phyloP scores from a whole-genome alignment of 2,797 vertebrate genomes.

The Psittacula derbiana region DNA sequence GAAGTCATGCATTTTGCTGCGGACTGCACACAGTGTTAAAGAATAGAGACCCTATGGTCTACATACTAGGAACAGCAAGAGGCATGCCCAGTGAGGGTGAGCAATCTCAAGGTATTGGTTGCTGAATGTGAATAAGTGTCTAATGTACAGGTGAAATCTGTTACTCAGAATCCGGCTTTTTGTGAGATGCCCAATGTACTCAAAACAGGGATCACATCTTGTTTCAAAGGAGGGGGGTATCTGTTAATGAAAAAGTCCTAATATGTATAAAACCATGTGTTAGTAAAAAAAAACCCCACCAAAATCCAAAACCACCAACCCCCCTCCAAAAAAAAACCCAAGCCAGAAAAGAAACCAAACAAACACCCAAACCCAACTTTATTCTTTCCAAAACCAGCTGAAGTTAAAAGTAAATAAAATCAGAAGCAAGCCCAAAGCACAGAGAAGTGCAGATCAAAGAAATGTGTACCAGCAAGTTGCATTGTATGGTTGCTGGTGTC shows the following conservation, averaged over 20 bases:
- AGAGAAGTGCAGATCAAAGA: conserved; percentile 25
- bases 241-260: not conserved
- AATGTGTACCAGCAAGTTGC: not conserved
- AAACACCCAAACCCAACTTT: not conserved
- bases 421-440: not conserved
- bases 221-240: not conserved
- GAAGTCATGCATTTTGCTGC: not conserved
- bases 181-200: not conserved
- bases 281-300: not conserved
- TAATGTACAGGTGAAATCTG: not conserved
- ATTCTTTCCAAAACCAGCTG: not conserved
- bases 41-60: no score
- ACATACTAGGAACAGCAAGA: not conserved
- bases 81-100: not conserved
- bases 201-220: not conserved
- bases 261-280: not conserved
- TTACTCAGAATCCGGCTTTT: not conserved
- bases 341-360: not conserved
- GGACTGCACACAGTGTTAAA: not conserved
- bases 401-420: conserved; percentile 2
- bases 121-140: not conserved
- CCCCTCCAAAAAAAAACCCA: not conserved
- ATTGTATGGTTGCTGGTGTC: not conserved
- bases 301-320: fast-evolving
- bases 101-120: not conserved